Evolutionary conservation across 2,888 invertebrate genomes (phyloP).

Genomic region (Dryocosmus kuriphilus): DNA sequence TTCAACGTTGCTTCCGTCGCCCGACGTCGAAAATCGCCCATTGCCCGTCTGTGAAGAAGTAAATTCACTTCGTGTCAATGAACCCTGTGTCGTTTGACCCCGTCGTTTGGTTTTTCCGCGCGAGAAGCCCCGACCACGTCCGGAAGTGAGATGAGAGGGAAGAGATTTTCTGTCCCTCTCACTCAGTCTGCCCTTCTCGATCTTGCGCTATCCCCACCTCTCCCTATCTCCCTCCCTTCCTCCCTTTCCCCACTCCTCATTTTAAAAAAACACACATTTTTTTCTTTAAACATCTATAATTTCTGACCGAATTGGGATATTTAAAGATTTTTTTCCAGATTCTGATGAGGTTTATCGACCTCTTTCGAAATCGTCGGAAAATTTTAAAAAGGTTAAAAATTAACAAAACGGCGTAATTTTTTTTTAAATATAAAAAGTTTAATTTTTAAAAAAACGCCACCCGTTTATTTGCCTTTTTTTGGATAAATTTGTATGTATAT

Average conservation of each 20-base stretch:
- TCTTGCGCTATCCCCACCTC: slow-evolving; percentile 18
- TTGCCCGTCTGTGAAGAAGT: slow-evolving; percentile 65
- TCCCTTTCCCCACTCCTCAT: slow-evolving; percentile 42
- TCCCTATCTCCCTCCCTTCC: slow-evolving; percentile 45
- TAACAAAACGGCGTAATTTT: too few species aligned
- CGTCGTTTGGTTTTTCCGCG: slow-evolving; percentile 73
- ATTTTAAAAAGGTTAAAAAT: too few species aligned
- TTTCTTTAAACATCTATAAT: too few species aligned
- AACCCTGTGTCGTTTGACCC: slow-evolving; percentile 73
- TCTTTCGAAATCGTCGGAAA: too few species aligned
- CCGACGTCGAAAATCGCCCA: slow-evolving; percentile 24
- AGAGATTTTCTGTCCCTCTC: slow-evolving; percentile 41
- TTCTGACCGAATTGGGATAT: too few species aligned
- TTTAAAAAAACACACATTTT: too few species aligned
- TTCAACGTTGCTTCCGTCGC: slow-evolving; percentile 6
- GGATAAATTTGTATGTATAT: too few species aligned
- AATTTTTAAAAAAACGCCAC: too few species aligned
- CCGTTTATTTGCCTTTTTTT: too few species aligned
- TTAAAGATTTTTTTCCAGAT: too few species aligned
- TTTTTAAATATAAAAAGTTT: too few species aligned
- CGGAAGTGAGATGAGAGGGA: slow-evolving; percentile 62
- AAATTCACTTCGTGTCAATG: slow-evolving; percentile 74
- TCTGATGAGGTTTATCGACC: too few species aligned
- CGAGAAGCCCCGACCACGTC: slow-evolving; percentile 71
- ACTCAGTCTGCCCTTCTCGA: slow-evolving; percentile 41